Conservation (phyloP, 2,797 vertebrate genomes). For the Helicolenus hilgendorfi region DNA sequence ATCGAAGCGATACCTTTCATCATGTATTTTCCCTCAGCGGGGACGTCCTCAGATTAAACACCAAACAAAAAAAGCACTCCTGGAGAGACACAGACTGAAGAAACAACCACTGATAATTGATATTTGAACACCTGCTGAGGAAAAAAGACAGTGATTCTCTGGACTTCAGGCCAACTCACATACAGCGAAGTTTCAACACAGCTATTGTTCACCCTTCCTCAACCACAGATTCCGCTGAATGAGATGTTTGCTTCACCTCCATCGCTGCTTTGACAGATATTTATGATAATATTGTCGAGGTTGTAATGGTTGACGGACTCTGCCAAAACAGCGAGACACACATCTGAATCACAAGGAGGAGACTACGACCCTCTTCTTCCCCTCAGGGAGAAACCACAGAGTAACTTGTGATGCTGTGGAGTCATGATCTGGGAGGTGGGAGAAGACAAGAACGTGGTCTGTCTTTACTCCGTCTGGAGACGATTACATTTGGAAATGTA, state of each 20-base stretch:
- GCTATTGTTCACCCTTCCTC: constrained; percentile 14
- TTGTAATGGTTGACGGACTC: neutral
- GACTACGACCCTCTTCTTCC: neutral
- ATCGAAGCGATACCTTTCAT: constrained; percentile 31
- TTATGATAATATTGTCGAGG: constrained; percentile 19
- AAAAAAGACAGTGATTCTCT: neutral
- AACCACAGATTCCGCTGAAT: constrained; percentile 12
- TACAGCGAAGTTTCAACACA: neutral
- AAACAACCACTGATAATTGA: constrained; percentile 40
- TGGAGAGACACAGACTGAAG: constrained; percentile 17
- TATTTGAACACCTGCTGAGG: constrained; percentile 55
- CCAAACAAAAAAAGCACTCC: neutral
- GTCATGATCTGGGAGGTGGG: constrained; percentile 8
- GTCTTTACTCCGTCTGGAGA: constrained; percentile 54
- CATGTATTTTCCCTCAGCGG: constrained; percentile 48
- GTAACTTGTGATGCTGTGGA: neutral
- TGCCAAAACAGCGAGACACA: neutral
- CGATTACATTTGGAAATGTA: constrained; percentile 65
- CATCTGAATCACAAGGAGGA: constrained; percentile 11
- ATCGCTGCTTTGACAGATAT: constrained; percentile 29
- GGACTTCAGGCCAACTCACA: constrained; percentile 1
- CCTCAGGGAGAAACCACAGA: constrained; percentile 13
- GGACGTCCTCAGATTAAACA: constrained; percentile 45
- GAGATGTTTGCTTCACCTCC: constrained; percentile 37
- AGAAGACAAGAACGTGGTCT: neutral